Evolutionary conservation across 2,888 invertebrate species (phyloP).

Genomic region (Doris montereyensis): DNA sequence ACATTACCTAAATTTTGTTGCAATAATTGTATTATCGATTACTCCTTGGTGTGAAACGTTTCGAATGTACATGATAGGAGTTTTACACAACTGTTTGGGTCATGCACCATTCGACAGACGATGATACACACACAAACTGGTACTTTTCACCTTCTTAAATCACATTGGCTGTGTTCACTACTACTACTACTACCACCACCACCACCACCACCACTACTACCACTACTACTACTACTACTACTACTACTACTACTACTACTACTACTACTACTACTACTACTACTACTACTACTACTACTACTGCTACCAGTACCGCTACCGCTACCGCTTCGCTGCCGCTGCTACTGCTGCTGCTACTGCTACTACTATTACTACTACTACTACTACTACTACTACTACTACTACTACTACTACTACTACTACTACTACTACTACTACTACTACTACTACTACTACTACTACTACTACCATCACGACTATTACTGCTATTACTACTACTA

Average conservation of each 20-base stretch:
- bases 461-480: constrained; percentile 1
- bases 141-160: no score
- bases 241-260: constrained; percentile 31
- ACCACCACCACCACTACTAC: neutral
- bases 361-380: neutral
- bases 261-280: constrained; percentile 32
- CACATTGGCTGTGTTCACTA: no score
- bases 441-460: neutral
- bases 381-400: neutral
- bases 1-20: no score
- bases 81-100: no score
- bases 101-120: no score
- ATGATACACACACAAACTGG: no score
- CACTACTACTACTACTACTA: constrained; percentile 28
- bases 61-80: no score
- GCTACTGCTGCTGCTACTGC: constrained; percentile 9
- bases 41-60: no score
- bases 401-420: constrained; percentile 2
- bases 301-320: constrained; percentile 18
- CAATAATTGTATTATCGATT: no score
- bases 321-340: constrained; percentile 9
- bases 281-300: constrained; percentile 31
- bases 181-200: no score
- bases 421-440: neutral
- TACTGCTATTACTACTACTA: no score